Conservation (phyloP, 2,888 invertebrate species). For the Macrosiphum euphorbiae region DNA sequence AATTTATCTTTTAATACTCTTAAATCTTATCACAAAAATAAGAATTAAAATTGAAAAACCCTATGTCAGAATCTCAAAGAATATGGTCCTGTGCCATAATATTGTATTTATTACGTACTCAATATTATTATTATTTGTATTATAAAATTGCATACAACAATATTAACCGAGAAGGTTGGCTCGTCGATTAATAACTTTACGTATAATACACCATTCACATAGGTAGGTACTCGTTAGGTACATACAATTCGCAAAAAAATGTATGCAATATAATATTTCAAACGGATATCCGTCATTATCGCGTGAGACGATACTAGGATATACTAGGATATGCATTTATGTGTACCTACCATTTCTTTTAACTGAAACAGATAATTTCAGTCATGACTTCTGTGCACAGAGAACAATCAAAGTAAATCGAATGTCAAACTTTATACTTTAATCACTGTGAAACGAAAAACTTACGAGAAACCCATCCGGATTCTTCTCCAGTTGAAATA, state of each 20-base stretch:
- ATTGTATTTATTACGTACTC: not conserved
- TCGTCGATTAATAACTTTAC: not conserved
- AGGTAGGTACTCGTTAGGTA: not conserved
- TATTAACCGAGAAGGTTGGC: not conserved
- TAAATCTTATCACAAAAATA: not conserved
- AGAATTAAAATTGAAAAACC: not conserved
- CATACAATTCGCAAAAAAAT: no score
- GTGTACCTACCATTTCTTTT: not conserved
- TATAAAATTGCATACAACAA: not conserved
- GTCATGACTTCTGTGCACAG: not conserved
- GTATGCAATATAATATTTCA: not conserved
- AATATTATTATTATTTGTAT: not conserved
- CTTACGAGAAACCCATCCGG: not conserved
- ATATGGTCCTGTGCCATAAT: not conserved
- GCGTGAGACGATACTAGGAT: not conserved
- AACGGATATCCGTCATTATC: not conserved
- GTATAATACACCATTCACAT: not conserved
- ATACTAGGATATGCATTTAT: not conserved
- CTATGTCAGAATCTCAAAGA: no score
- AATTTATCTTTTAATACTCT: not conserved
- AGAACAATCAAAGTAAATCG: not conserved
- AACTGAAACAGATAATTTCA: not conserved
- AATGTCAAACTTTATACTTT: constrained; percentile 15
- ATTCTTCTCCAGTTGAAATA: not conserved
- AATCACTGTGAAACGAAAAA: not conserved